These are phyloP conservation scores for Lophotriccus pileatus DNA, from an alignment of 2,797 vertebrate genomes.

Conservation along the genomic window DNA sequence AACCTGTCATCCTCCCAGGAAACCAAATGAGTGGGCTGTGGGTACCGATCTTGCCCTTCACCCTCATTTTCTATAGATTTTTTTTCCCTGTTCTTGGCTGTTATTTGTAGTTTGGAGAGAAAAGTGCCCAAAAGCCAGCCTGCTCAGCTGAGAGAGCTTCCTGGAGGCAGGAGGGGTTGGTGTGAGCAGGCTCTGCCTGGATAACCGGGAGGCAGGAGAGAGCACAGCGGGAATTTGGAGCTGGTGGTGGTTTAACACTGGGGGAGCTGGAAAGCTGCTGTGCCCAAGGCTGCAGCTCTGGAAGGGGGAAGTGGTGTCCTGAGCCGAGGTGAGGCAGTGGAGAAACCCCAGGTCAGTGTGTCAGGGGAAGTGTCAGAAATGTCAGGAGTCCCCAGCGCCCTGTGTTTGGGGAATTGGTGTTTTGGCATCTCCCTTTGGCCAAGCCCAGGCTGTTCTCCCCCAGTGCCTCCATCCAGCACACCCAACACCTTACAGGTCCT, in stretches of 20 bases:
- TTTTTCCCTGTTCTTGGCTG: not conserved
- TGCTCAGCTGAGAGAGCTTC: not conserved
- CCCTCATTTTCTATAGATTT: not conserved
- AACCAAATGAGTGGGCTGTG: not conserved
- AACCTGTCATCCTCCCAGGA: not conserved
- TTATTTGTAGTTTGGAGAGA: not conserved
- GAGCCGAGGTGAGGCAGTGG: not conserved
- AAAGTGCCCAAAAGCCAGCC: not conserved
- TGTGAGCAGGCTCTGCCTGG: not conserved
- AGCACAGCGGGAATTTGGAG: fast-evolving
- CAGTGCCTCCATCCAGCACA: fast-evolving
- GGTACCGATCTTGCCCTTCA: not conserved
- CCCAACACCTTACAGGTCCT: fast-evolving
- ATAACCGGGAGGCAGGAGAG: not conserved
- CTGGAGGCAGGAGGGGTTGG: not conserved
- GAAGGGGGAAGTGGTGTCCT: fast-evolving
- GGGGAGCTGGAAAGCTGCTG: not conserved
- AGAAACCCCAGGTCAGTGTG: not conserved
- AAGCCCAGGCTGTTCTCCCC: fast-evolving
- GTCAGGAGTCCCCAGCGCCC: fast-evolving
- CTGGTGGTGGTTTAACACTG: fast-evolving
- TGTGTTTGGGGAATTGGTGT: fast-evolving
- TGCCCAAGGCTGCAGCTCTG: fast-evolving
- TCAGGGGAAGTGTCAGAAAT: not conserved
- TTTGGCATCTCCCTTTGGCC: fast-evolving